Conservation (phyloP, 2,797 vertebrate species). For the Hydrolagus colliei region DNA sequence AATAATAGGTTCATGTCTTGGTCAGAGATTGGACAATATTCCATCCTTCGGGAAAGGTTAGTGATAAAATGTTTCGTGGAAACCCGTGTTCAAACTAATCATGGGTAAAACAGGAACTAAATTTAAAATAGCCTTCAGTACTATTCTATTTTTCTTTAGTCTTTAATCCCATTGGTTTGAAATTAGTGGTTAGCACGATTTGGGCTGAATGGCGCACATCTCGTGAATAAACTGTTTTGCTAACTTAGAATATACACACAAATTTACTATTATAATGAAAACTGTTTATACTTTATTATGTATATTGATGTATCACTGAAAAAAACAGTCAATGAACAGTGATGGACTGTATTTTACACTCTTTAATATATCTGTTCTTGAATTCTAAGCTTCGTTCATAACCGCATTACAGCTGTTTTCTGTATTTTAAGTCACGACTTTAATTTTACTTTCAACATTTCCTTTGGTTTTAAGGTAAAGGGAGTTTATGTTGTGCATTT, state of each 20-base stretch:
- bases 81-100: background rate
- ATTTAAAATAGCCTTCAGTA: background rate
- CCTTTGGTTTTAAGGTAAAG: constrained; percentile 1
- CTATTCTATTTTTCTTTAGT: background rate
- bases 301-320: background rate
- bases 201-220: background rate
- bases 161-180: no score
- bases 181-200: background rate
- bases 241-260: background rate
- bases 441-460: background rate
- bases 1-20: background rate
- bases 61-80: background rate
- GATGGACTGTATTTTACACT: background rate
- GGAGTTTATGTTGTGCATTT: background rate
- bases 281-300: background rate
- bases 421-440: background rate
- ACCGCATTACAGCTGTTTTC: background rate
- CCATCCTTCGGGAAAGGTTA: background rate
- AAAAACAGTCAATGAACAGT: background rate
- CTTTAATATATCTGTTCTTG: no score
- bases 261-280: background rate
- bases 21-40: no score
- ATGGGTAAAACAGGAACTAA: background rate
- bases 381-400: background rate
- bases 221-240: background rate